Evolutionary conservation across 2,113 vertebrate species (phyloP).

Genomic region (Perca fluviatilis): DNA sequence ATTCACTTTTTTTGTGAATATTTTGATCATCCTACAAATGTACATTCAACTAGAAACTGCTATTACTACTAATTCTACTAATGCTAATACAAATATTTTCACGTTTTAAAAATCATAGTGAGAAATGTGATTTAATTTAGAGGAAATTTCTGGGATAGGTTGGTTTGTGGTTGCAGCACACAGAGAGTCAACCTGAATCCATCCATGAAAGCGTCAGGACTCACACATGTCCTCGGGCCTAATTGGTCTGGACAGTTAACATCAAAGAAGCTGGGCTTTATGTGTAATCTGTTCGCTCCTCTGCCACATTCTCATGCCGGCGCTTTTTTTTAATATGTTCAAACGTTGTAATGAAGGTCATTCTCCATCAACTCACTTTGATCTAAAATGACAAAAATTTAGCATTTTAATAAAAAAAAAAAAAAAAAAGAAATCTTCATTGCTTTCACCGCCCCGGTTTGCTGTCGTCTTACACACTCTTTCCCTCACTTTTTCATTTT

Average conservation of each 20-base stretch:
- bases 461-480: constrained; percentile 21
- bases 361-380: constrained; percentile 81
- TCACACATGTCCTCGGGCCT: constrained; percentile 75
- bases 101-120: constrained; percentile 32
- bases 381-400: constrained; percentile 77
- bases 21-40: constrained; percentile 4
- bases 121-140: constrained; percentile 67
- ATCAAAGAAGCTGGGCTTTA: constrained; percentile 83
- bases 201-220: constrained; percentile 74
- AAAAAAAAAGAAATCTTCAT: constrained; percentile 40
- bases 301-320: constrained; percentile 66
- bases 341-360: constrained; percentile 81
- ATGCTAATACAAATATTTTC: constrained; percentile 46
- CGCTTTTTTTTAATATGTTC: constrained; percentile 67
- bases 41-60: neutral
- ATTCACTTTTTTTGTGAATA: neutral
- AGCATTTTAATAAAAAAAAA: constrained; percentile 72
- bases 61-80: constrained; percentile 15
- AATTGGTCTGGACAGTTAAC: constrained; percentile 83
- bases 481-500: constrained; percentile 29
- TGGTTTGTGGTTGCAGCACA: constrained; percentile 62
- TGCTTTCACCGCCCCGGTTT: constrained; percentile 40
- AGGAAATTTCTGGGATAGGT: constrained; percentile 46
- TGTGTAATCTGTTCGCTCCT: constrained; percentile 78
- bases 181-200: constrained; percentile 68